Evolutionary conservation across 1,140 invertebrate genomes (phyloP), one percentile per base, ranked within the genome.

Genomic region (Drosophila lacertosa): DNA sequence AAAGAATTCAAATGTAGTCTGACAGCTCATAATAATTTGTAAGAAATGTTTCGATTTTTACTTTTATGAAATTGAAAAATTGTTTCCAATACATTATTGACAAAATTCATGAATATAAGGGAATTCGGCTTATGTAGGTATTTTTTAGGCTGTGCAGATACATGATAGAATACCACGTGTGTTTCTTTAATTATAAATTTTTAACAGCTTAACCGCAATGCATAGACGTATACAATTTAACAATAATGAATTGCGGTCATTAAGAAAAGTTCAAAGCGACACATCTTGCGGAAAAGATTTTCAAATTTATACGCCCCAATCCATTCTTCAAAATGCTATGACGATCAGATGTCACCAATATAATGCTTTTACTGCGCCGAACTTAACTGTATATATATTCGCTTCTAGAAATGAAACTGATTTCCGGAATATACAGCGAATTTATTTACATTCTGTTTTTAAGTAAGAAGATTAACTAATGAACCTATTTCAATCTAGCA

Each of bases 281-380:
- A 26, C 37, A 4, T n/a, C 32, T 1, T 10, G 2, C 3, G 18
- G 37, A 20, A 45, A 29, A 33, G 32, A 39, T 59, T 32, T 37
- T 3, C 35, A 0, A 0, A 10, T 35, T 1, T 18, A 13, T 29
- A 20, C 35, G 33, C 68, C 62, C 4, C 54, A 39, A 99, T 94
- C 97, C 97, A 0, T 99, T 98, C 90, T 97, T 99, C 74, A 98
- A 98, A 93, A 99, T 99, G 98, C 78, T 98, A 0, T 96, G 95
- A 64, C 92, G 97, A 60, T 98, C 97, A 0, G 88, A 98, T 59
- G 96, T 97, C 0, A 99, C 97, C 1, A 98, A 97, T 77, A 97
- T 99, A 99, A 99, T 92, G 98, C 98, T 0, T 93, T 98, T 91
- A 99, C 97, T 18, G 97, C 96, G 0, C 95, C 95, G 4, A 97